Percentiles rank a stretch among this genome's conserved stretches.
Evolutionary conservation across 2,797 vertebrate species (phyloP).

Genomic region (Pseudomugil tenellus): DNA sequence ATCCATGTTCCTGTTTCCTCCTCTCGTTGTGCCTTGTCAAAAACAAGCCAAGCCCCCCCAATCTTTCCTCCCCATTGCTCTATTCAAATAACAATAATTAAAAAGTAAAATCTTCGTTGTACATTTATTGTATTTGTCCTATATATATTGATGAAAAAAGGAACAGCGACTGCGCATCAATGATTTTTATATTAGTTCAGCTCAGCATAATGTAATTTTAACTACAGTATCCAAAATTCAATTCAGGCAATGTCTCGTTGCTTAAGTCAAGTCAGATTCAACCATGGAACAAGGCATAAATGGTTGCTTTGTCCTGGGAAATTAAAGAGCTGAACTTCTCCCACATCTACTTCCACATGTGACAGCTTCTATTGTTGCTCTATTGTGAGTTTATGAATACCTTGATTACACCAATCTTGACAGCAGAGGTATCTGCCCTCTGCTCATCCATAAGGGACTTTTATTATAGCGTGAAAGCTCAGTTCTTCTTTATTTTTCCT

Average conservation of each 20-base stretch:
- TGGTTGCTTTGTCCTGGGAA: slow-evolving; percentile 73
- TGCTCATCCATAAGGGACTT: slow-evolving; percentile 52
- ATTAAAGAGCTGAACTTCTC: slow-evolving; percentile 70
- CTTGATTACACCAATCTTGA: slow-evolving; percentile 63
- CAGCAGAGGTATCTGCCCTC: slow-evolving; percentile 64
- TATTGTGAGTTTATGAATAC: slow-evolving; percentile 73
- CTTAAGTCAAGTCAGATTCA: slow-evolving; percentile 51
- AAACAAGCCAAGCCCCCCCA: slow-evolving; percentile 22
- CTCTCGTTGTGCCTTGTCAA: slow-evolving; percentile 19
- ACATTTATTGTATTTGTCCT: background rate
- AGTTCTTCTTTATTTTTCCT: slow-evolving; percentile 36
- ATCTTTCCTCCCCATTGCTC: slow-evolving; percentile 18
- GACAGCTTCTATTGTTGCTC: slow-evolving; percentile 73
- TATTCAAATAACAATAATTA: slow-evolving; percentile 4
- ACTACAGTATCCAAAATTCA: slow-evolving; percentile 65
- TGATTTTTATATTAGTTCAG: slow-evolving; percentile 28
- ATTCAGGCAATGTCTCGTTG: slow-evolving; percentile 51
- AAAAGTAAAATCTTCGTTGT: slow-evolving; percentile 5
- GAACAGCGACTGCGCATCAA: background rate
- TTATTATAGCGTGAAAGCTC: slow-evolving; percentile 47
- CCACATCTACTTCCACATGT: slow-evolving; percentile 66
- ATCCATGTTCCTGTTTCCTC: slow-evolving; percentile 48
- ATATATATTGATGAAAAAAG: background rate
- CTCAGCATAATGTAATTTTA: slow-evolving; percentile 30
- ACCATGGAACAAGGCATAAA: slow-evolving; percentile 61